Conservation (phyloP, 37 sponge, comb jelly and placozoan genomes). For the Hormiphora californensis region DNA sequence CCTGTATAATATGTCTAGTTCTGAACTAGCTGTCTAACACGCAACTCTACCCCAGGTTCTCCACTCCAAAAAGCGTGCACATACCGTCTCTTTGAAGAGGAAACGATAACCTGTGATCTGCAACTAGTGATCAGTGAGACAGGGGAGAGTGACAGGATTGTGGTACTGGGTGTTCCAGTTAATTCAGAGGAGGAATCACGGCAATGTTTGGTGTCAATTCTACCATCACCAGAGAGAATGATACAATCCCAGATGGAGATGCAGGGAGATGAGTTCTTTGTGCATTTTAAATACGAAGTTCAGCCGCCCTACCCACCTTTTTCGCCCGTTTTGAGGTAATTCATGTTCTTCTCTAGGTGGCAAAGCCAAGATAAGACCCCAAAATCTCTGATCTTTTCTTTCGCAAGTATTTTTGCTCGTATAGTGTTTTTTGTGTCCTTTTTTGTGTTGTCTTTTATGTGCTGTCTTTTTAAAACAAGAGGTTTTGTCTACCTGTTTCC, state of each 20-base stretch:
- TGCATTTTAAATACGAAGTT: constrained; percentile 49
- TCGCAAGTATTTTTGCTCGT: neutral
- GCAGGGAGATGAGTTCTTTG: neutral
- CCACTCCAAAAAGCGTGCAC: constrained; percentile 14
- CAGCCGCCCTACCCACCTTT: constrained; percentile 52
- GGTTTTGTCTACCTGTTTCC: no score
- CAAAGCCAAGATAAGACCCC: neutral
- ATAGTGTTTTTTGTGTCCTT: no score
- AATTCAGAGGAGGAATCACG: neutral
- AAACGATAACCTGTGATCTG: neutral
- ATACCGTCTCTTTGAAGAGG: constrained; percentile 3
- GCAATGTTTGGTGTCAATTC: constrained; percentile 28
- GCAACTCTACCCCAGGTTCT: neutral
- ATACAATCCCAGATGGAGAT: neutral
- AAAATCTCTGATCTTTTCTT: neutral
- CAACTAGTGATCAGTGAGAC: constrained; percentile 39
- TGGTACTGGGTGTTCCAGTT: neutral
- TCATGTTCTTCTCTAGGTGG: no score
- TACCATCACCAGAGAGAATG: neutral
- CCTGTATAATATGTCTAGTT: no score
- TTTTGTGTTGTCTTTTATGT: no score
- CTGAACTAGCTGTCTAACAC: no score
- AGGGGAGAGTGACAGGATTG: constrained; percentile 34
- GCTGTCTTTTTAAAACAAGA: no score
- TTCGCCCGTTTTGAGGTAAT: neutral